Percentiles rank a stretch among this genome's conserved stretches.
Conservation (phyloP, 2,797 vertebrate genomes). For the Helarctos malayanus region DNA sequence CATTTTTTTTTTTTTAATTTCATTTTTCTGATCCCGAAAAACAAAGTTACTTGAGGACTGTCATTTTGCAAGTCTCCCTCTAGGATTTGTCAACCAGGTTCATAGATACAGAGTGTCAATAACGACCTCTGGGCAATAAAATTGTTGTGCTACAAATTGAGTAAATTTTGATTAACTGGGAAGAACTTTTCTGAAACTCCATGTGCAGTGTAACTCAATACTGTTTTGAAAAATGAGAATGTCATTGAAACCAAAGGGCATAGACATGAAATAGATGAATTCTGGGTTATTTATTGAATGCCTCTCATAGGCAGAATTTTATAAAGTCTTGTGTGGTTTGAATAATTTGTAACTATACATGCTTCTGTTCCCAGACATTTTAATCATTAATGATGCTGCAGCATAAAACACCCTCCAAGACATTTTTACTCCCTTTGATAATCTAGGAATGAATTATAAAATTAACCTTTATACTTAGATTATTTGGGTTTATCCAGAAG, state of each 20-base stretch:
- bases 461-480: conserved; percentile 61
- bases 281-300: conserved; percentile 79
- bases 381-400: conserved; percentile 77
- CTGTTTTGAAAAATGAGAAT: conserved; percentile 80
- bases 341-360: conserved; percentile 77
- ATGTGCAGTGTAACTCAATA: conserved; percentile 59
- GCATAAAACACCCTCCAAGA: conserved; percentile 49
- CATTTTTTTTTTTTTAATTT: conserved; percentile 56
- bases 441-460: conserved; percentile 61
- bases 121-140: conserved; percentile 31
- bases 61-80: conserved; percentile 30
- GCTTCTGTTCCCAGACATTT: conserved; percentile 71
- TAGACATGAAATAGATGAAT: conserved; percentile 69
- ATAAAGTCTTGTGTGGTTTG: conserved; percentile 68
- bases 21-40: conserved; percentile 30
- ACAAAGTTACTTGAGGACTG: conserved; percentile 18
- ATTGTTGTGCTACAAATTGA: conserved; percentile 71
- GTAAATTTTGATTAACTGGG: conserved; percentile 78
- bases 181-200: conserved; percentile 71
- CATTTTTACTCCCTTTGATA: conserved; percentile 48
- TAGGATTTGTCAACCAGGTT: background rate
- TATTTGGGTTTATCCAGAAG: conserved; percentile 7
- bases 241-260: conserved; percentile 81
- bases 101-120: background rate
- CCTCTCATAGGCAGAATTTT: conserved; percentile 71